Conservation (phyloP, 2,888 invertebrate species). For the Mesoligia furuncula region DNA sequence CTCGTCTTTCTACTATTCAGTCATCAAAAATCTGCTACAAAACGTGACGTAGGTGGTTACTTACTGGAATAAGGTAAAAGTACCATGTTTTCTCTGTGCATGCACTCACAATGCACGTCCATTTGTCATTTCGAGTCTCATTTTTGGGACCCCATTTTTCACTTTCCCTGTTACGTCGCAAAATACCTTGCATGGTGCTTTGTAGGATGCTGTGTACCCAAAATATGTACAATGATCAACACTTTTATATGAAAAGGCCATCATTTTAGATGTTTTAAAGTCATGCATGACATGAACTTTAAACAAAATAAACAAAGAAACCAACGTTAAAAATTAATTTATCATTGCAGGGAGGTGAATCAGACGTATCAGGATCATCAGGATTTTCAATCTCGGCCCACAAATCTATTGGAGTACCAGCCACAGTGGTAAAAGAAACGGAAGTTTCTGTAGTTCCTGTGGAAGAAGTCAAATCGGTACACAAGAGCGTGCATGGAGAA, state of each 20-base stretch:
- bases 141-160: slow-evolving; percentile 62
- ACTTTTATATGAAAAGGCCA: slow-evolving; percentile 36
- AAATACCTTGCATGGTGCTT: slow-evolving; percentile 55
- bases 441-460: slow-evolving; percentile 68
- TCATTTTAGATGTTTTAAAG: slow-evolving; percentile 23
- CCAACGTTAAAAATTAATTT: not conserved
- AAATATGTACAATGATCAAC: slow-evolving; percentile 19
- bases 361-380: slow-evolving; percentile 73
- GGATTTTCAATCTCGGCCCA: slow-evolving; percentile 77
- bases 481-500: slow-evolving; percentile 75
- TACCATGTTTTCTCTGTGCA: slow-evolving; percentile 67
- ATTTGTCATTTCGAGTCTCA: slow-evolving; percentile 59
- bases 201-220: slow-evolving; percentile 12
- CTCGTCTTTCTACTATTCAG: slow-evolving; percentile 21
- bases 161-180: slow-evolving; percentile 49
- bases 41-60: slow-evolving; percentile 49
- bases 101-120: slow-evolving; percentile 70
- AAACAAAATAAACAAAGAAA: not conserved
- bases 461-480: slow-evolving; percentile 60
- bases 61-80: slow-evolving; percentile 73
- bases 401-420: slow-evolving; percentile 72
- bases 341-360: slow-evolving; percentile 78
- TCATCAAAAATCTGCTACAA: slow-evolving; percentile 33
- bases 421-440: slow-evolving; percentile 70
- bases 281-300: slow-evolving; percentile 31